Percentiles rank a stretch among this genome's conserved stretches.
Conservation (phyloP, 2,113 vertebrate genomes). For the Nothoprocta perdicaria region DNA sequence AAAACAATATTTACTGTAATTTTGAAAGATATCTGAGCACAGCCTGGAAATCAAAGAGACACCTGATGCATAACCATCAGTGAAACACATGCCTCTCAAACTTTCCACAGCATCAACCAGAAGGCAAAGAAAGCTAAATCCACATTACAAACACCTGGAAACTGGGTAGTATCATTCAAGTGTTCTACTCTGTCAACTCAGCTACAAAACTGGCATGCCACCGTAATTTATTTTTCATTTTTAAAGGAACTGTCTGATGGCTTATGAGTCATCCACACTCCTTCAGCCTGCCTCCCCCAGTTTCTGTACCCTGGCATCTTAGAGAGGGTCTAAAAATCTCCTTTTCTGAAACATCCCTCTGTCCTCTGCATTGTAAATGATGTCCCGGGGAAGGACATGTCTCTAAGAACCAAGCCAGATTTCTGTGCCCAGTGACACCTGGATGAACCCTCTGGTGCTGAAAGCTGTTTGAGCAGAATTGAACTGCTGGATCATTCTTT, state of each 20-base stretch:
- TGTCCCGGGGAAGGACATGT: background rate
- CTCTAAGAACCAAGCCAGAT: background rate
- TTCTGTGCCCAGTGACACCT: background rate
- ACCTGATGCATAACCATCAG: conserved; percentile 10
- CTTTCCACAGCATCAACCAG: conserved; percentile 10
- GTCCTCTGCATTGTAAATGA: background rate
- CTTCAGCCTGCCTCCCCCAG: background rate
- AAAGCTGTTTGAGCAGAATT: background rate
- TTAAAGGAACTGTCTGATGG: background rate
- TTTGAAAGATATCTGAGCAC: conserved; percentile 15
- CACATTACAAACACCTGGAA: background rate
- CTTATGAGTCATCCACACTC: background rate
- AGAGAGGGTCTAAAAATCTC: accelerated
- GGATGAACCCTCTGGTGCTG: background rate
- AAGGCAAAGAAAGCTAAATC: conserved; percentile 10
- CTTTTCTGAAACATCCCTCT: background rate
- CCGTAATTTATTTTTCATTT: background rate
- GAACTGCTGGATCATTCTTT: background rate
- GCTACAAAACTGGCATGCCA: background rate
- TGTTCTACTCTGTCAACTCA: background rate
- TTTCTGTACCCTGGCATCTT: background rate
- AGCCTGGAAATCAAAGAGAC: background rate
- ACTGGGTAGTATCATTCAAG: background rate
- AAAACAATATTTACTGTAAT: conserved; percentile 44
- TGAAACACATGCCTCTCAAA: background rate